These are phyloP conservation scores for Cephus spinipes DNA, from an alignment of 2,888 invertebrate species.

Conservation along the genomic window DNA sequence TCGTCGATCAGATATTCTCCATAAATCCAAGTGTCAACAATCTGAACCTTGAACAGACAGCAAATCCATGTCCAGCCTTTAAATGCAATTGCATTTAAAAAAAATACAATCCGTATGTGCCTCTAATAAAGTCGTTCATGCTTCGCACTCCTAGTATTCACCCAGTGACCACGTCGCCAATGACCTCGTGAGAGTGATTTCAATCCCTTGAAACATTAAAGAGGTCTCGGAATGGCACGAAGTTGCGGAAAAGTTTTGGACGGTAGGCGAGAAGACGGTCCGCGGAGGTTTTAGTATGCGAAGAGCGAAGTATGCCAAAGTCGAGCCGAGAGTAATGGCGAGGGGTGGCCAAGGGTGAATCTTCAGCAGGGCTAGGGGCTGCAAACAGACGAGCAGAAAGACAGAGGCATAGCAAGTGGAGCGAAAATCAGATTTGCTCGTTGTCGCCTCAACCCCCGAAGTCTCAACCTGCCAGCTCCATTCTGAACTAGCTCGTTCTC, in stretches of 20 bases:
- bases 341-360: conserved; percentile 15
- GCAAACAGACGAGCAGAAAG: conserved; percentile 22
- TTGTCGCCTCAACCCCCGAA: conserved; percentile 61
- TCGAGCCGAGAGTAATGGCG: conserved; percentile 41
- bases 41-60: no score
- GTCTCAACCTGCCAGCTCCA: conserved; percentile 37
- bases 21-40: no score
- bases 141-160: no score
- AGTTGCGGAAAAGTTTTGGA: conserved; percentile 33
- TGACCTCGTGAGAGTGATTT: no score
- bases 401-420: conserved; percentile 56
- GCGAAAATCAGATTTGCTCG: conserved; percentile 66
- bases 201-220: conserved; percentile 15
- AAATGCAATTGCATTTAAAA: no score
- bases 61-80: no score
- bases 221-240: conserved; percentile 17
- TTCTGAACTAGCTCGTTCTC: conserved; percentile 19
- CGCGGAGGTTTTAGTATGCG: conserved; percentile 45
- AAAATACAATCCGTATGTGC: no score
- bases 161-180: no score
- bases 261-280: conserved; percentile 18
- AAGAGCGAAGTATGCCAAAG: conserved; percentile 57
- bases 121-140: no score
- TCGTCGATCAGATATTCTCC: no score
- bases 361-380: conserved; percentile 15